Evolutionary conservation across 2,888 invertebrate species (phyloP).

Genomic region (Neuroscelio doddi): DNA sequence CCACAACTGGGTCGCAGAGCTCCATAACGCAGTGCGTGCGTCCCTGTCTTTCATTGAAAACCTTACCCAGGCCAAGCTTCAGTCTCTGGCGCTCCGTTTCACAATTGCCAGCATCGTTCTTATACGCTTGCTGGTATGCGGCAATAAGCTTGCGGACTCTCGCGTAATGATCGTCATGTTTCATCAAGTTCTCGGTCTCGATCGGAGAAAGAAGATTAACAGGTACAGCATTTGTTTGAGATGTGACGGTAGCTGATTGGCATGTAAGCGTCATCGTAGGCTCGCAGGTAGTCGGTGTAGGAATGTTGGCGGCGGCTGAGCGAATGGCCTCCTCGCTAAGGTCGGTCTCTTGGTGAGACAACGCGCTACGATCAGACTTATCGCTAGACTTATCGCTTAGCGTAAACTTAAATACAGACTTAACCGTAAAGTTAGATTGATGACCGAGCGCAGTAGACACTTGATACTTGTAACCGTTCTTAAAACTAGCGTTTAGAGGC

Average conservation of each 20-base stretch:
- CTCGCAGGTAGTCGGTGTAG: constrained; percentile 72
- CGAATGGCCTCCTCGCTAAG: constrained; percentile 32
- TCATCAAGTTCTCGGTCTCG: constrained; percentile 50
- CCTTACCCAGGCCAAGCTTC: constrained; percentile 56
- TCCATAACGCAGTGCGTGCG: constrained; percentile 14
- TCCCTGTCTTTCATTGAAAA: constrained; percentile 44
- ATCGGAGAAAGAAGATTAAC: constrained; percentile 60
- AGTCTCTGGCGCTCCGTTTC: constrained; percentile 56
- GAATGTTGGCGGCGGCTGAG: constrained; percentile 68
- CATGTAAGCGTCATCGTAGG: constrained; percentile 72
- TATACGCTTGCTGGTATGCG: constrained; percentile 52
- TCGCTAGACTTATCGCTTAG: constrained; percentile 66
- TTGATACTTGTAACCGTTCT: constrained; percentile 62
- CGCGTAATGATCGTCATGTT: constrained; percentile 51
- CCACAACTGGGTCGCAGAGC: constrained; percentile 49
- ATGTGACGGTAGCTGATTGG: constrained; percentile 70
- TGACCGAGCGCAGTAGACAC: constrained; percentile 58
- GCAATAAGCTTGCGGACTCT: constrained; percentile 53
- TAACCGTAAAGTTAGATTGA: constrained; percentile 66
- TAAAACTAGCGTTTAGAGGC: constrained; percentile 66
- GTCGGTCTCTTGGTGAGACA: constrained; percentile 50
- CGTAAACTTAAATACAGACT: constrained; percentile 70
- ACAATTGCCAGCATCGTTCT: constrained; percentile 47
- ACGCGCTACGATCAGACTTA: constrained; percentile 62
- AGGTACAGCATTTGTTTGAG: constrained; percentile 71